Conservation (phyloP, 2,797 vertebrate species). For the Sebastes cheni region DNA sequence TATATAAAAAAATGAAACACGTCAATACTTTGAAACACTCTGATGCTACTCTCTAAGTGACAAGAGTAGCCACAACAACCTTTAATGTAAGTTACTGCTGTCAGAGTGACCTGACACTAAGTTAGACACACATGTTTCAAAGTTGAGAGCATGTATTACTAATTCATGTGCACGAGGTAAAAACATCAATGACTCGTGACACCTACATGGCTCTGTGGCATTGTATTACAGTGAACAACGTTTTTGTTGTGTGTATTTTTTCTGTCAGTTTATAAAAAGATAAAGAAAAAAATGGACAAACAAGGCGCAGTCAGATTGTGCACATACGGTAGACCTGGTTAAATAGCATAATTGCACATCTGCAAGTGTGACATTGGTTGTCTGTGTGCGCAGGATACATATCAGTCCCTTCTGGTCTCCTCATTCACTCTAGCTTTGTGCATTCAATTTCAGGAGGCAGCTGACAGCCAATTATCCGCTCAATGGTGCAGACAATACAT, state of each 20-base stretch:
- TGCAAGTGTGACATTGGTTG: background rate
- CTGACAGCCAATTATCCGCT: constrained; percentile 48
- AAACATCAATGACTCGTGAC: background rate
- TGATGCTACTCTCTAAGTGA: no score
- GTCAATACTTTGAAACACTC: no score
- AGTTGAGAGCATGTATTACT: background rate
- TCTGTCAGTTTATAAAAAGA: background rate
- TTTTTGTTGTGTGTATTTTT: background rate
- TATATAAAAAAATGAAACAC: no score
- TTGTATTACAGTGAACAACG: background rate
- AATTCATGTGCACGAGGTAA: background rate
- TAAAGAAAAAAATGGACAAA: background rate
- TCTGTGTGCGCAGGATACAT: constrained; percentile 8
- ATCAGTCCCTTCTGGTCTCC: constrained; percentile 9
- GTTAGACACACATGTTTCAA: background rate
- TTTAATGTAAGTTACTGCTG: background rate
- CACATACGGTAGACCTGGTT: background rate
- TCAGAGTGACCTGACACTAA: background rate
- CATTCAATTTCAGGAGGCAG: constrained; percentile 39
- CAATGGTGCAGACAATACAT: constrained; percentile 26
- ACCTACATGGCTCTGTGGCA: background rate
- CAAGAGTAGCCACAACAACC: no score
- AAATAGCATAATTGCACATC: constrained; percentile 4
- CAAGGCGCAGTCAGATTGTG: background rate
- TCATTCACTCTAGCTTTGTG: constrained; percentile 18